Evolutionary conservation across 2,797 vertebrate species (phyloP).

Genomic region (Cyprinella venusta): DNA sequence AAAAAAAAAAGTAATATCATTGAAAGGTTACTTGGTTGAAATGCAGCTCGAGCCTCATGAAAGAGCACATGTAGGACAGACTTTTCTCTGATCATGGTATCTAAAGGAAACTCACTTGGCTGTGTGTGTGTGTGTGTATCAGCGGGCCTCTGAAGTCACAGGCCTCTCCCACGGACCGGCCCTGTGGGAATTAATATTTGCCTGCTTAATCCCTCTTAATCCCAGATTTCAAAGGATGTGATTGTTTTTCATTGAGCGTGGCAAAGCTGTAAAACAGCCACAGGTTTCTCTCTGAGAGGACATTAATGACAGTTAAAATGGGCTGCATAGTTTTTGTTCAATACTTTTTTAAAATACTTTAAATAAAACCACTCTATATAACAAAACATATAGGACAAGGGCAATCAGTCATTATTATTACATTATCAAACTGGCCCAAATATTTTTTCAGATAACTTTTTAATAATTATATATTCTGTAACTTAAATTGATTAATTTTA

Average conservation of each 20-base stretch:
- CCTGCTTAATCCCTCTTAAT: constrained; percentile 64
- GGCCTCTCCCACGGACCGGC: constrained; percentile 44
- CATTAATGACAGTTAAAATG: constrained; percentile 20
- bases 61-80: constrained; percentile 10
- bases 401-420: neutral
- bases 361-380: neutral
- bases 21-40: constrained; percentile 41
- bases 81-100: constrained; percentile 11
- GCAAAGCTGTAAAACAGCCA: constrained; percentile 36
- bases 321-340: constrained; percentile 13
- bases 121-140: constrained; percentile 12
- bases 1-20: constrained; percentile 19
- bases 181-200: constrained; percentile 62
- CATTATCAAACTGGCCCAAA: neutral
- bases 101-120: constrained; percentile 15
- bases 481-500: neutral
- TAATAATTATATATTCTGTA: no score
- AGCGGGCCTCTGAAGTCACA: constrained; percentile 16
- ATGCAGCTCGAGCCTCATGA: constrained; percentile 17
- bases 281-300: constrained; percentile 27
- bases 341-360: neutral
- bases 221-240: constrained; percentile 60
- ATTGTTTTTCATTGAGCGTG: constrained; percentile 60
- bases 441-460: no score
- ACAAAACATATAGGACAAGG: neutral